Evolutionary conservation across 2,113 vertebrate species (phyloP).

Genomic region (Tichodroma muraria): DNA sequence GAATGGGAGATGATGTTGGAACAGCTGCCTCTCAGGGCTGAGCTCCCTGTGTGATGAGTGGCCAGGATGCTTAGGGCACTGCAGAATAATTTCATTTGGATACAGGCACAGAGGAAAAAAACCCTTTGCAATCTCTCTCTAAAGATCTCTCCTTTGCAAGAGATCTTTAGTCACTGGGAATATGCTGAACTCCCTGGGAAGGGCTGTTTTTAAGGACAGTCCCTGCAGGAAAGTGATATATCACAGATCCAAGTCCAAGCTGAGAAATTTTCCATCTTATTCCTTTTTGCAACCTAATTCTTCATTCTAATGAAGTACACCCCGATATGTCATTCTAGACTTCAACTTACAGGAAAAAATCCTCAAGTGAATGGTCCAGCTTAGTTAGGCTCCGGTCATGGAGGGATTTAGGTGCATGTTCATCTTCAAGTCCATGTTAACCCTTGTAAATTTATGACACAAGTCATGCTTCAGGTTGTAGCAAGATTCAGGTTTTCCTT

Average conservation of each 20-base stretch:
- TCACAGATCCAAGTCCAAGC: background rate
- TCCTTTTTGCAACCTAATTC: background rate
- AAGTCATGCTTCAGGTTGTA: background rate
- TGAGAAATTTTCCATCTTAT: background rate
- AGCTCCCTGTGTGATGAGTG: background rate
- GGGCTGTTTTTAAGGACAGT: background rate
- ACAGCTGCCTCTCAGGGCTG: background rate
- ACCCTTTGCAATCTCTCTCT: too few relatives aligned
- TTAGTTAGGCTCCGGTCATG: background rate
- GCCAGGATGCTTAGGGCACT: background rate
- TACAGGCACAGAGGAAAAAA: background rate
- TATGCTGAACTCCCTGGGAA: background rate
- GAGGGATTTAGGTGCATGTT: background rate
- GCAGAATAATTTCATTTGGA: background rate
- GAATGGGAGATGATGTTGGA: background rate
- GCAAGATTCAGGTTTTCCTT: background rate
- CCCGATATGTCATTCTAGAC: background rate
- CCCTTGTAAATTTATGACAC: background rate
- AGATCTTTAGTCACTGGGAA: background rate
- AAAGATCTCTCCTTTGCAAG: too few relatives aligned
- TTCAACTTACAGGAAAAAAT: background rate
- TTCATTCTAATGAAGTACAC: background rate
- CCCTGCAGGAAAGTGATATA: background rate
- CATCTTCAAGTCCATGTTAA: background rate
- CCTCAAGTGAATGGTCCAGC: background rate